These are phyloP conservation scores for Motacilla tschutschensis DNA, from an alignment of 2,113 vertebrate genomes.

Conservation along the genomic window DNA sequence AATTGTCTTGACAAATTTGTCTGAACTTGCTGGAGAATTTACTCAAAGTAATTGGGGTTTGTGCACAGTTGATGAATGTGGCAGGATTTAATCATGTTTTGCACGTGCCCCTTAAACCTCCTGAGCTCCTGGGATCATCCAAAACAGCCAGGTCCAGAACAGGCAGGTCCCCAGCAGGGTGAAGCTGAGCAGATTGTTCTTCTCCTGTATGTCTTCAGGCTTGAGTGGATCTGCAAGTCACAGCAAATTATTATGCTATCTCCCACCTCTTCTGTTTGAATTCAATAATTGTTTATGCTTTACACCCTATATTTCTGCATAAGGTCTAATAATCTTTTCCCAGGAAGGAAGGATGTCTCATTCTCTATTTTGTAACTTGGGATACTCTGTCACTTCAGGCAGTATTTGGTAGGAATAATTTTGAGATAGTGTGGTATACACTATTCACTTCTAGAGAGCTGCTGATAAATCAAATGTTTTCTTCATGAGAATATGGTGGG, in stretches of 20 bases:
- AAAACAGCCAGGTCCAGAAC: not conserved
- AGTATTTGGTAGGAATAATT: constrained; percentile 1
- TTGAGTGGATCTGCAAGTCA: not conserved
- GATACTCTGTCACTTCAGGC: not conserved
- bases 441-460: not conserved
- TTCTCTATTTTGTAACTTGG: not conserved
- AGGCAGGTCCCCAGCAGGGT: not conserved
- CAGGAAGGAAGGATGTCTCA: not conserved
- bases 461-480: not conserved
- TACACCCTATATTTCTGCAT: not conserved
- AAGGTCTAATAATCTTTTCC: not conserved
- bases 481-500: not conserved
- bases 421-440: not conserved
- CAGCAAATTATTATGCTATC: not conserved
- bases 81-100: not conserved
- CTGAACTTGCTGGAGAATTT: not conserved
- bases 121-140: not conserved
- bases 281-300: not conserved
- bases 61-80: not conserved
- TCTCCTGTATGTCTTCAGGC: not conserved
- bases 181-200: not conserved
- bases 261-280: not conserved
- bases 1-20: not conserved
- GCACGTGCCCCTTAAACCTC: not conserved
- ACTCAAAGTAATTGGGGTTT: not conserved